Evolutionary conservation across 2,888 invertebrate species (phyloP), one percentile per base, ranked within the genome.

Genomic region (Drosophila tanythrix): DNA sequence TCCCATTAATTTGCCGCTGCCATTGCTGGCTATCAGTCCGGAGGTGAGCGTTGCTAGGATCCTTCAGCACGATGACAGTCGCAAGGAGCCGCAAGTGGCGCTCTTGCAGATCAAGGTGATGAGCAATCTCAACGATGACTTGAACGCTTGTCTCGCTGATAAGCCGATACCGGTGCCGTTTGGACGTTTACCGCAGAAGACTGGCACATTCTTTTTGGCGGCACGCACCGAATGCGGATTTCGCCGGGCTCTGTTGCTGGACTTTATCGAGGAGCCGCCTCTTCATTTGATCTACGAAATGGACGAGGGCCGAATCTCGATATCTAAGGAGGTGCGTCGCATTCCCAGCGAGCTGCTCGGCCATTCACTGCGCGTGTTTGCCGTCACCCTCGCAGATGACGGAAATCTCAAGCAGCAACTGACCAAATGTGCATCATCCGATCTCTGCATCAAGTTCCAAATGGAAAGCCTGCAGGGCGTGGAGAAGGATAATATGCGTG

Each of bases 211-310:
- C 8, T 68, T 57, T 59, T 10, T 87, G 50, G 82, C 85, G n/a
- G 75, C 85, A 3, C 67, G 38, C 21, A 79, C 64, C 5, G 21
- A 71, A 0, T 1, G 51, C 1, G 86, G 76, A 31, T 87, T 56
- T 59, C 76, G 86, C 0, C 85, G 86, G 2, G 88, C 73, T 7
- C 31, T 79, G 10, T 21, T 87, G 33, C 33, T 87, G 0, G 86
- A 82, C 51, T 70, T 33, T 5, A 59, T 85, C 0, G 50, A 66
- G 15, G 2, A 67, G 15, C 60, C 73, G 0, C 15, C 27, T 6
- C 55, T 52, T 2, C 70, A 27, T 27, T 79, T 87, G 55, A 74
- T 87, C 15, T 87, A 89, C 29, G 74, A 85, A 55, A 70, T 88
- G 56, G 86, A 87, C 13, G 83, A 85, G 33, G 89, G 86, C 0